These are phyloP conservation scores for Eospalax fontanierii DNA, from an alignment of 2,797 vertebrate genomes.

Conservation along the genomic window DNA sequence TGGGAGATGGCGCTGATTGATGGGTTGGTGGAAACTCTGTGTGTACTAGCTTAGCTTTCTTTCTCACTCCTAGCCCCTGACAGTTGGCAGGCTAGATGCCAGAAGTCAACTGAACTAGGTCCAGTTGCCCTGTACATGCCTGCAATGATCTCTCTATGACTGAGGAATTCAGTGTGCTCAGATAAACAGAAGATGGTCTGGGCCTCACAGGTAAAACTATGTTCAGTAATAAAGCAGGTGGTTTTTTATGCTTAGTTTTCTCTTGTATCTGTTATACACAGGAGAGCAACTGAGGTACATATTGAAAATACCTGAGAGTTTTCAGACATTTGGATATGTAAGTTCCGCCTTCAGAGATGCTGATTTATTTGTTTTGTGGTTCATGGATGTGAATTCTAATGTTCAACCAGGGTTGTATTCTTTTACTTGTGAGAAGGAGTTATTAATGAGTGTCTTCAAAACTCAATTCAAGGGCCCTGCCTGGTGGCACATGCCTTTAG, in stretches of 20 bases:
- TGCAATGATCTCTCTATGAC: neutral
- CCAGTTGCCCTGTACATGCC: neutral
- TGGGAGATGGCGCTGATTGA: neutral
- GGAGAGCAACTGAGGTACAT: neutral
- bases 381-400: neutral
- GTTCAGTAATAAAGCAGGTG: neutral
- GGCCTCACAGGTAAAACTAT: neutral
- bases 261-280: neutral
- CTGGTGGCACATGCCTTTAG: neutral
- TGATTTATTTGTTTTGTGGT: slow-evolving; percentile 5
- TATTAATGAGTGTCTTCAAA: slow-evolving; percentile 10
- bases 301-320: neutral
- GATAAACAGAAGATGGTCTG: slow-evolving; percentile 56
- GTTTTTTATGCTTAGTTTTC: neutral
- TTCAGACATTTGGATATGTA: neutral
- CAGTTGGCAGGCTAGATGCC: neutral
- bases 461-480: neutral
- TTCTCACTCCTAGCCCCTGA: neutral
- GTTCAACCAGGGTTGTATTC: neutral
- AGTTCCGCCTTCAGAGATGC: neutral
- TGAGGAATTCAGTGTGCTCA: neutral
- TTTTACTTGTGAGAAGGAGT: neutral
- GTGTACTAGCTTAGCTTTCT: neutral
- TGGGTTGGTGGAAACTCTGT: neutral
- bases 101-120: neutral